A percentile compares a stretch with the other conserved stretches of the same genome.
These are phyloP conservation scores for Gorilla gorilla DNA, from an alignment of 2,113 vertebrate species.

Conservation along the genomic window DNA sequence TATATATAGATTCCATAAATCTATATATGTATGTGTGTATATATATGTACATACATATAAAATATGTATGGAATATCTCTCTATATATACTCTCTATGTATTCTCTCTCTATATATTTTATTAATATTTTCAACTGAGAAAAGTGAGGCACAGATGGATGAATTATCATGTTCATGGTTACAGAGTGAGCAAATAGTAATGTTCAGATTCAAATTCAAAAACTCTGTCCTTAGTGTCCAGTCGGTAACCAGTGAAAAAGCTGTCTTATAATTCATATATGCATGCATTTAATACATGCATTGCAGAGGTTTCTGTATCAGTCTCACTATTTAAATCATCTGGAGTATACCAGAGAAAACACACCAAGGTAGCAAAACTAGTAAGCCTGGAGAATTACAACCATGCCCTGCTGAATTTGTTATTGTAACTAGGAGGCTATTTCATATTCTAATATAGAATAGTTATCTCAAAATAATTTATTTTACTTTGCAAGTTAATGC, in stretches of 20 bases:
- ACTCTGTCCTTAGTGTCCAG: not conserved
- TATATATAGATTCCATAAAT: not conserved
- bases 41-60: too few relatives aligned
- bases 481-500: constrained; percentile 9
- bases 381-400: constrained; percentile 57
- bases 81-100: too few relatives aligned
- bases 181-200: not conserved
- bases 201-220: not conserved
- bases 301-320: constrained; percentile 22
- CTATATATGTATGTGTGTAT: too few relatives aligned
- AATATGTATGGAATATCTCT: too few relatives aligned
- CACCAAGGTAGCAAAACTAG: constrained; percentile 76
- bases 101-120: not conserved
- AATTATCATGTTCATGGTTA: not conserved
- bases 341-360: constrained; percentile 60
- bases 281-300: not conserved
- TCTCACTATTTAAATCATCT: constrained; percentile 63
- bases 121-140: not conserved
- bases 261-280: not conserved
- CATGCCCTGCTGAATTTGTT: constrained; percentile 45
- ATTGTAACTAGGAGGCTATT: not conserved
- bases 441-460: constrained; percentile 24
- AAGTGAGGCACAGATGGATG: not conserved
- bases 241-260: not conserved
- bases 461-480: constrained; percentile 40